A percentile compares a stretch with the other conserved stretches of the same genome.
phyloP scores from a whole-genome alignment of 2,888 invertebrate species.

The Euplexia lucipara region DNA sequence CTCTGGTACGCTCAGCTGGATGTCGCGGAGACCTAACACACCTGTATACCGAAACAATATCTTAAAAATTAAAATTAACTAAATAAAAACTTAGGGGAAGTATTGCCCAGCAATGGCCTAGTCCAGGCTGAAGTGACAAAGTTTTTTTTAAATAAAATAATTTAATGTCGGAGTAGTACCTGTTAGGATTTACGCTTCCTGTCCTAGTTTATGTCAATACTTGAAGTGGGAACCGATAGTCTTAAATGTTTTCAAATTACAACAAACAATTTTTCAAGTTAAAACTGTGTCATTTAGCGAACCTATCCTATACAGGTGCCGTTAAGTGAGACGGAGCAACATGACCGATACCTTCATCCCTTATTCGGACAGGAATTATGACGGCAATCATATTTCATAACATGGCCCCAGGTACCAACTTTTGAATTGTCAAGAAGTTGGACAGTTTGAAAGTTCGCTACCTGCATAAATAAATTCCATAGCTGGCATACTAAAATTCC shows the following conservation, averaged over 20 bases:
- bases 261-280: conserved; percentile 34
- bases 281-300: conserved; percentile 26
- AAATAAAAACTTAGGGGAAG: too few relatives aligned
- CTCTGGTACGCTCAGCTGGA: conserved; percentile 93
- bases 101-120: too few relatives aligned
- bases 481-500: conserved; percentile 16
- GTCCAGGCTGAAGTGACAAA: too few relatives aligned
- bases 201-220: not conserved
- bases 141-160: too few relatives aligned
- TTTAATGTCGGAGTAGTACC: too few relatives aligned
- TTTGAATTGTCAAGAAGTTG: conserved; percentile 23
- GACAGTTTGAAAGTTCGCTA: conserved; percentile 32
- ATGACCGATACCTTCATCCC: too few relatives aligned
- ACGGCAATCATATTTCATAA: too few relatives aligned
- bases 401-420: not conserved
- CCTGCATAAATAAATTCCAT: conserved; percentile 2
- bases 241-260: conserved; percentile 18
- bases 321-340: too few relatives aligned
- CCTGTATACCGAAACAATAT: conserved; percentile 76
- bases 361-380: too few relatives aligned
- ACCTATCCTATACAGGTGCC: conserved; percentile 4
- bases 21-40: conserved; percentile 92
- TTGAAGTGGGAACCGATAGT: conserved; percentile 5
- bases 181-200: too few relatives aligned
- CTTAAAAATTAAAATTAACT: conserved; percentile 6